Base-by-base conservation (phyloP, 2,113 vertebrate species). In the Entomyzon cyanotis region DNA sequence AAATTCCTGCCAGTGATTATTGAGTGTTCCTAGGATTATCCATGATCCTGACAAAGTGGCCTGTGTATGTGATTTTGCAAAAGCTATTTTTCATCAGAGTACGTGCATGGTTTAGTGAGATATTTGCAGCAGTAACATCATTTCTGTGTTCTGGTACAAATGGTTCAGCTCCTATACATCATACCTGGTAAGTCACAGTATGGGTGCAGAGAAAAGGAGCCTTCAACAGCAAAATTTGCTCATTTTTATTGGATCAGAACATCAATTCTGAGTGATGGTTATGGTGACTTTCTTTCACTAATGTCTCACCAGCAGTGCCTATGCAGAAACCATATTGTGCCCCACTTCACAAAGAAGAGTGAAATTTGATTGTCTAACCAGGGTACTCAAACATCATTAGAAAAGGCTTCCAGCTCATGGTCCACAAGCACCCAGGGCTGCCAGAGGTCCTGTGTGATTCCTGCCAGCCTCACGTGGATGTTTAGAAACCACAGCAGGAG, bases 1-100 rank as follows among this genome's bases (percentile, higher is more conserved):
- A 89, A 89, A 87, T 74, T 95, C 42, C 64, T 89, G 56, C 52
- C 70, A 63, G 42, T 5, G 5, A 47, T 88, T 95, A 70, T 70
- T 77, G 79, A 88, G 78, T 94, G 81, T 87, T 91, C 71, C 63
- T 59, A n/a, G 75, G 70, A 91, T 95, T 94, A 94, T 70, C 79
- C 39, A 63, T 52, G 68, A 77, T 94, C 59, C 82, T 91, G 75
- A 76, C 50, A 74, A 35, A 87, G 50, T 58, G 74, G 33, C n/a
- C 37, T 64, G 31, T 73, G 75, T 67, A 58, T 82, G 81, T 65
- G 67, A 80, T 90, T 90, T 93, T 91, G 50, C 42, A 93, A 85
- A 87, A 85, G n/a, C 78, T 65, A 28, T 83, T 65, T 80, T 90
- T 91, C 50, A 85, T 73, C 74, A 83, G 58, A 87, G 84, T 73